Percentiles rank a stretch among this genome's conserved stretches.
phyloP scores from a whole-genome alignment of 2,888 invertebrate genomes.

The Eulithis prunata region DNA sequence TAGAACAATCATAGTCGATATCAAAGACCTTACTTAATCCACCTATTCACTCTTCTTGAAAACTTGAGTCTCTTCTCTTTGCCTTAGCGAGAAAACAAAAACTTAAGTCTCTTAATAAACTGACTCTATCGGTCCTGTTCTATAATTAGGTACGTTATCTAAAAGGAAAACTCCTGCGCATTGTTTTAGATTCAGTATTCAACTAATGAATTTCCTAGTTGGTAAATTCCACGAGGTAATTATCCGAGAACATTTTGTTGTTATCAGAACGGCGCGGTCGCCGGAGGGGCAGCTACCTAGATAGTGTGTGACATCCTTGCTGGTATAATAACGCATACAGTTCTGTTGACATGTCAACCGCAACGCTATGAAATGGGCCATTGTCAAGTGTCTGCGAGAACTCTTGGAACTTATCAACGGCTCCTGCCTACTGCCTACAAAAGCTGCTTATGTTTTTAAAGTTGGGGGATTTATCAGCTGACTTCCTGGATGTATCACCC shows the following conservation, averaged over 20 bases:
- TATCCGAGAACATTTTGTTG: constrained; percentile 41
- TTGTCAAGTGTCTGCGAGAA: constrained; percentile 26
- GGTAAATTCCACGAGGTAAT: constrained; percentile 46
- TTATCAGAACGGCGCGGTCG: constrained; percentile 45
- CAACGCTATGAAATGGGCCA: constrained; percentile 35
- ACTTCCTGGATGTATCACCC: background rate
- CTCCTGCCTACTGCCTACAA: constrained; percentile 1
- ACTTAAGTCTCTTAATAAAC: background rate
- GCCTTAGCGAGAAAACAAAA: background rate
- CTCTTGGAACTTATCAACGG: constrained; percentile 3
- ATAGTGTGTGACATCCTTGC: constrained; percentile 57
- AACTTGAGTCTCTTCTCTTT: background rate
- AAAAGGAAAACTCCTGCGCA: constrained; percentile 49
- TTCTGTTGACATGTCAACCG: constrained; percentile 44
- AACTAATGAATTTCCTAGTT: constrained; percentile 42
- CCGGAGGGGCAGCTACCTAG: constrained; percentile 56
- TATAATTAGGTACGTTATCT: constrained; percentile 43
- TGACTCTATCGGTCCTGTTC: constrained; percentile 29
- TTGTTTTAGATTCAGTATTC: constrained; percentile 49
- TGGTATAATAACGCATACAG: constrained; percentile 56
- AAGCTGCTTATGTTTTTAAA: background rate
- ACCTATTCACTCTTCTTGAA: too few species aligned
- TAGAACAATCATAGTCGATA: too few species aligned
- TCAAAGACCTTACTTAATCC: too few species aligned
- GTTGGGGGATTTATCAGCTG: background rate